Percentiles rank a stretch among this genome's conserved stretches.
These are phyloP conservation scores for Spizella passerina DNA, from an alignment of 2,797 vertebrate genomes.

Conservation along the genomic window DNA sequence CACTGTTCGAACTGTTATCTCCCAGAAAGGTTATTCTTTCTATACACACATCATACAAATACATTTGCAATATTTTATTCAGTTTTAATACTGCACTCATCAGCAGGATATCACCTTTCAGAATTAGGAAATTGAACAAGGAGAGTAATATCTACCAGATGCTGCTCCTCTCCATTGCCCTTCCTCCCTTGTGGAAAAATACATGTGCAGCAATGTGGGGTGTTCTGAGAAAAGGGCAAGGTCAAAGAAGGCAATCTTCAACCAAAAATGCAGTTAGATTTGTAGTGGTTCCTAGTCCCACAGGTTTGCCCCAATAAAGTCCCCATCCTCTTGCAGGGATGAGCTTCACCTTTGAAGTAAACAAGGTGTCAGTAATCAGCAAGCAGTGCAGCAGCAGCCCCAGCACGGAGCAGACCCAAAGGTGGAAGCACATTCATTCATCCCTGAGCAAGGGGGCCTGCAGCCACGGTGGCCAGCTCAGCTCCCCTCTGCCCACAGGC, in stretches of 20 bases:
- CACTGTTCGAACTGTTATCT: neutral
- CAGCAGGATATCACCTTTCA: conserved; percentile 58
- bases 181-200: conserved; percentile 67
- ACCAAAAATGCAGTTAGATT: conserved; percentile 62
- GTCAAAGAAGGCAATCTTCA: conserved; percentile 70
- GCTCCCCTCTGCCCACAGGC: neutral
- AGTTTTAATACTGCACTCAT: conserved; percentile 37
- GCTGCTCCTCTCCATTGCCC: conserved; percentile 60
- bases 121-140: conserved; percentile 64
- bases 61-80: neutral
- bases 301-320: conserved; percentile 61
- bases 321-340: conserved; percentile 62
- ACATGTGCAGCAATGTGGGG: conserved; percentile 60
- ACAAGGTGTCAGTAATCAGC: conserved; percentile 60
- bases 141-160: conserved; percentile 69
- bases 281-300: conserved; percentile 64
- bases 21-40: neutral
- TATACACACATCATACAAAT: conserved; percentile 5
- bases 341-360: conserved; percentile 68
- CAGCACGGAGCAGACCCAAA: neutral
- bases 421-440: neutral
- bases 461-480: neutral
- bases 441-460: neutral
- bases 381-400: conserved; percentile 34
- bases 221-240: conserved; percentile 64